Conservation (phyloP, 1,140 invertebrate species). For the Drosophila guanche region DNA sequence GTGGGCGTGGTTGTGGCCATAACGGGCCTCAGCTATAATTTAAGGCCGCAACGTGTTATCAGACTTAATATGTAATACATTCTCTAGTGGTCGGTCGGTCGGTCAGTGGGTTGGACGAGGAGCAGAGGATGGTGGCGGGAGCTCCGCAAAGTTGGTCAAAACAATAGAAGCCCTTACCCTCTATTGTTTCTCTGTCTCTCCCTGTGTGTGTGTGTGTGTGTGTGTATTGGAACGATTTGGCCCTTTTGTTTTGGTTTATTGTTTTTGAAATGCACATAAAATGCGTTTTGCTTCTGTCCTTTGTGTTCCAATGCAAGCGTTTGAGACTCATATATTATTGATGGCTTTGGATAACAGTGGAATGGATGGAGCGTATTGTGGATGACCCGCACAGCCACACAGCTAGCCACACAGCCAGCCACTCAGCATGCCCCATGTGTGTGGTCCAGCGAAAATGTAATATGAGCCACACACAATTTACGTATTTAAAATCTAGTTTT, state of each 20-base stretch:
- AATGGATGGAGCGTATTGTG: constrained; percentile 1
- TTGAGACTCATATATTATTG: constrained; percentile 62
- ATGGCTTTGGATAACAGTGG: constrained; percentile 39
- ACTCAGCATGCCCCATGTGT: constrained; percentile 10
- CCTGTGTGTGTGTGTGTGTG: constrained; percentile 14
- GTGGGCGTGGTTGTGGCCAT: constrained; percentile 36
- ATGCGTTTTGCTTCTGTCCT: constrained; percentile 50
- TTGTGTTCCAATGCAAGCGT: constrained; percentile 41
- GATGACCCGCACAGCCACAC: neutral
- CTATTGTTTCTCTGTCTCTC: constrained; percentile 37
- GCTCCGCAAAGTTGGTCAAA: constrained; percentile 41
- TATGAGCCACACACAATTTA: constrained; percentile 6
- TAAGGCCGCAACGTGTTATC: constrained; percentile 60
- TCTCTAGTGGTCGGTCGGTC: constrained; percentile 33
- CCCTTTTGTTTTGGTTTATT: constrained; percentile 71
- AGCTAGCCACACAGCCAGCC: neutral
- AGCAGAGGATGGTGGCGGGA: neutral
- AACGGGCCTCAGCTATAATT: constrained; percentile 51
- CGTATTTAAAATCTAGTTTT: neutral
- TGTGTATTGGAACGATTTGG: constrained; percentile 42
- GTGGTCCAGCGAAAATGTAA: neutral
- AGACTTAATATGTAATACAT: constrained; percentile 65
- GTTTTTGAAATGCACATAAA: constrained; percentile 72
- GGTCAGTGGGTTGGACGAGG: neutral
- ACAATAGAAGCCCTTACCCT: constrained; percentile 39